phyloP scores from a whole-genome alignment of 2,113 vertebrate genomes.

The Syrrhaptes paradoxus region DNA sequence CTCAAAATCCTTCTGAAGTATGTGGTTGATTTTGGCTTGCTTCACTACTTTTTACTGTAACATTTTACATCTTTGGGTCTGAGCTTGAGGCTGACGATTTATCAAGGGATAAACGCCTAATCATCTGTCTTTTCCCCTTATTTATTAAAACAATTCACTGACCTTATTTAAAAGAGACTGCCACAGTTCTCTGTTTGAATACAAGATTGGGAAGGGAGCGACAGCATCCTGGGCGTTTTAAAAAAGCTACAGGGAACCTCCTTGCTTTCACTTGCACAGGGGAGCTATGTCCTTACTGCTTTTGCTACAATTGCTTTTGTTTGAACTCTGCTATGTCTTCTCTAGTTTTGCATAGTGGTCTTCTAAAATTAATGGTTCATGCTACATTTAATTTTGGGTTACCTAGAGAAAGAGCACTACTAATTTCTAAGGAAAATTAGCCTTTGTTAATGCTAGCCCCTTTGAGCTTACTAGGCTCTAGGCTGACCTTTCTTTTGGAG shows the following conservation, averaged over 20 bases:
- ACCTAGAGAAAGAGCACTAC: neutral
- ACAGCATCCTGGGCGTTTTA: neutral
- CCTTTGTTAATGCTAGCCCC: neutral
- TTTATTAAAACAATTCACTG: conserved; percentile 16
- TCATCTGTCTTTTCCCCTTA: conserved; percentile 29
- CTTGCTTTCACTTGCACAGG: neutral
- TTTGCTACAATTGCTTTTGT: neutral
- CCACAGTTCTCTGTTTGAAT: neutral
- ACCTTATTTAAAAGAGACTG: conserved; percentile 20
- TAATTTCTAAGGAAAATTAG: conserved; percentile 11
- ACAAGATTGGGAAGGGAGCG: neutral
- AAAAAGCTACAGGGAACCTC: neutral
- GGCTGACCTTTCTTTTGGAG: conserved; percentile 34
- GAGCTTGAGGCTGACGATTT: conserved; percentile 24
- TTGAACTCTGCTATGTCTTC: neutral
- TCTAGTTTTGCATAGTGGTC: neutral
- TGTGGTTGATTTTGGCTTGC: neutral
- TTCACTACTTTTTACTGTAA: conserved; percentile 19
- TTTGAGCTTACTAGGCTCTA: neutral
- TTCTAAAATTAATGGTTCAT: neutral
- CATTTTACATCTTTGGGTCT: conserved; percentile 43
- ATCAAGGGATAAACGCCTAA: conserved; percentile 10
- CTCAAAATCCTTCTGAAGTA: conserved; percentile 24
- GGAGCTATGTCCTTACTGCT: neutral
- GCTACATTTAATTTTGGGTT: neutral